Percentiles rank a stretch among this genome's conserved stretches.
phyloP scores from a whole-genome alignment of 2,888 invertebrate species.

The Hydropsyche betteni region DNA sequence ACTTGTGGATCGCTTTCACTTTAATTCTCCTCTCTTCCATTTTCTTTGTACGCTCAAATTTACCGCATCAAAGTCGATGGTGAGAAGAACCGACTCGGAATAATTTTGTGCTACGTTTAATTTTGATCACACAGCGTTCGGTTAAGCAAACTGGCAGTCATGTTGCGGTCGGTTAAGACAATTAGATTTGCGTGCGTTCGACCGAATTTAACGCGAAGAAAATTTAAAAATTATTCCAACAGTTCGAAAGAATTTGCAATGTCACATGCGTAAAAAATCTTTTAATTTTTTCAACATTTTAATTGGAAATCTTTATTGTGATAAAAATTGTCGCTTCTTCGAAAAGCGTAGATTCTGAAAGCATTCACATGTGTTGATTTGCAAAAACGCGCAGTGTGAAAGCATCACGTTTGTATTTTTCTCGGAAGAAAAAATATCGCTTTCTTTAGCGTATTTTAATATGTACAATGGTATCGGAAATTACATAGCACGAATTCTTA shows the following conservation, averaged over 20 bases:
- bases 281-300: too few relatives aligned
- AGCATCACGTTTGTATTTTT: too few relatives aligned
- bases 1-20: too few relatives aligned
- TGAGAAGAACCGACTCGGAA: not conserved
- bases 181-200: slow-evolving; percentile 24
- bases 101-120: slow-evolving; percentile 28
- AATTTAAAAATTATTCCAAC: slow-evolving; percentile 17
- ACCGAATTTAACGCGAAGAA: slow-evolving; percentile 12
- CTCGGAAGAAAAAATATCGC: too few relatives aligned
- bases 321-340: too few relatives aligned
- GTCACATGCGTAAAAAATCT: too few relatives aligned
- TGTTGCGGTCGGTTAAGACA: slow-evolving; percentile 29
- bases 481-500: slow-evolving; percentile 13
- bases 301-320: too few relatives aligned
- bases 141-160: slow-evolving; percentile 20
- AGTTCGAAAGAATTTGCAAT: too few relatives aligned
- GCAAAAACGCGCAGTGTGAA: too few relatives aligned
- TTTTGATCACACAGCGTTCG: slow-evolving; percentile 18
- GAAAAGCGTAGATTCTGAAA: too few relatives aligned
- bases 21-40: too few relatives aligned
- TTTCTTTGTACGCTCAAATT: slow-evolving; percentile 19
- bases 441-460: not conserved
- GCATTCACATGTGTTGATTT: too few relatives aligned
- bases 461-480: slow-evolving; percentile 17
- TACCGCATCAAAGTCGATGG: slow-evolving; percentile 21